Evolutionary conservation across 2,888 invertebrate genomes (phyloP), one percentile per base, ranked within the genome.

Genomic region (Shargacucullia verbasci): DNA sequence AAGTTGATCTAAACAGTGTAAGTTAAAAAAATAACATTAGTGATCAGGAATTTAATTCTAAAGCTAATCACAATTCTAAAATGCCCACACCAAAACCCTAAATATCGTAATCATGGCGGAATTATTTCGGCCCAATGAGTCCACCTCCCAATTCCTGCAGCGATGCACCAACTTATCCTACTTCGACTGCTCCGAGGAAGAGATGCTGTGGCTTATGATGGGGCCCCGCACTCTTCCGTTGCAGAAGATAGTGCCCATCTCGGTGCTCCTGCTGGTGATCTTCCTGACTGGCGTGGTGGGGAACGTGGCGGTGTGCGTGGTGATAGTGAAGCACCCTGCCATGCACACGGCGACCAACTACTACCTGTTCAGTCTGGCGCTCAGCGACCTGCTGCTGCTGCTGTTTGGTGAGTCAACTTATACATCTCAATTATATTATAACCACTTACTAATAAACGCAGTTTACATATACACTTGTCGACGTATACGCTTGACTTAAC

Each of bases 331-430:
- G 31, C 97, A 98, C 81, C 95, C 96, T 0, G 95, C 96, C 7
- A 96, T 99, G 96, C 98, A 98, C 79, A 98, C 98, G 0, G 97
- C 98, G 0, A 99, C 98, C 0, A 98, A 99, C 84, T 98, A 97
- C 84, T 99, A 98, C 84, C 94, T 98, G 44, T 97, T 98, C 92
- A 98, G 97, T 83, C 91, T 98, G 88, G 98, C 98, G 13, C 92
- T 98, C 12, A 98, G 98, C 14, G 98, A 99, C 87, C 91, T 98
- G 13, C 95, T 97, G 47, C 95, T 98, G 65, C 92, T 98, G 11
- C 83, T 97, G 4, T 95, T 98, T 76, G 98, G 98, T 97, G 87
- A 96, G 97, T 95, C n/a, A 20, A n/a, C 10, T 7, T 29, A 20
- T 4, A 29, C 29, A 29, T 7, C 7, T 1, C 29, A 6, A 9